Evolutionary conservation across 1,140 invertebrate species (phyloP).

Genomic region (Notospermus geniculatus): DNA sequence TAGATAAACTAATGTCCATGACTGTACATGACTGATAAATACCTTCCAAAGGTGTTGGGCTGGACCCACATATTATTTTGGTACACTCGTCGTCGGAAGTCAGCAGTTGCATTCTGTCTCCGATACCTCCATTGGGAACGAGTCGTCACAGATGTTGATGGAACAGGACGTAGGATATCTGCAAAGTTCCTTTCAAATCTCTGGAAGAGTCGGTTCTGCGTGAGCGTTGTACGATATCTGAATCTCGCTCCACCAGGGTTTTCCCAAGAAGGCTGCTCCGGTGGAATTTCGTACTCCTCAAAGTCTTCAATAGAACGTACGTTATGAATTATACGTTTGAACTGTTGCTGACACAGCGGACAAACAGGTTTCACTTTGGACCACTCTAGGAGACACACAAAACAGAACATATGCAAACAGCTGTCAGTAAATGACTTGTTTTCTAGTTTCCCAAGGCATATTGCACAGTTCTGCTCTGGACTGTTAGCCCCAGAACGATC

Average conservation of each 20-base stretch:
- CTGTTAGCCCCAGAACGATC: not conserved
- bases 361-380: constrained; percentile 93
- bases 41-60: constrained; percentile 36
- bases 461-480: constrained; percentile 70
- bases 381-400: constrained; percentile 88
- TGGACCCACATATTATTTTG: constrained; percentile 72
- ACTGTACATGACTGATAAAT: constrained; percentile 15
- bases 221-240: constrained; percentile 57
- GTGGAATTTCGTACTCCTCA: constrained; percentile 74
- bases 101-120: constrained; percentile 40
- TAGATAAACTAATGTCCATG: too few species aligned
- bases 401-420: constrained; percentile 92
- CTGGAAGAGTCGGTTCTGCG: constrained; percentile 58
- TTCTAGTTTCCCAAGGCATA: constrained; percentile 80
- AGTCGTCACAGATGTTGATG: constrained; percentile 34
- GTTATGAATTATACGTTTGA: constrained; percentile 89
- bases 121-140: constrained; percentile 27
- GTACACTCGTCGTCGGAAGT: constrained; percentile 72
- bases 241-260: constrained; percentile 24
- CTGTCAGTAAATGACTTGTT: constrained; percentile 89
- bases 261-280: constrained; percentile 7
- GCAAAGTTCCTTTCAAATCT: constrained; percentile 51
- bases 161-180: not conserved
- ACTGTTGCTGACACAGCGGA: constrained; percentile 88
- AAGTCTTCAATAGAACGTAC: constrained; percentile 82